A percentile compares a stretch with the other conserved stretches of the same genome.
These are phyloP conservation scores for Alligator mississippiensis DNA, from an alignment of 2,113 vertebrate species.

Conservation along the genomic window DNA sequence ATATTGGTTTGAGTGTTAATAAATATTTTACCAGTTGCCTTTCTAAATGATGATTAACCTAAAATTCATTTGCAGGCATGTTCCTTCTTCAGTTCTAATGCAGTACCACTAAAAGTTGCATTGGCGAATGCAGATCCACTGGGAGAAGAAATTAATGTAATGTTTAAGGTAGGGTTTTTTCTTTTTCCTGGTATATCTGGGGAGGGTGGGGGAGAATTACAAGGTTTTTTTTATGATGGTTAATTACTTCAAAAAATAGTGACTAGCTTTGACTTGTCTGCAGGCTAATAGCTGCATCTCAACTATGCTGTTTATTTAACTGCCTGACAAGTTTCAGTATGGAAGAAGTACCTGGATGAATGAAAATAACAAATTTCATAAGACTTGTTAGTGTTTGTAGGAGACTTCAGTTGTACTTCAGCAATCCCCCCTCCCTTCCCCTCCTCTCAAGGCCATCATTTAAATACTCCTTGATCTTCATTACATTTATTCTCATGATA, in stretches of 20 bases:
- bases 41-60: constrained; percentile 34
- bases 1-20: constrained; percentile 23
- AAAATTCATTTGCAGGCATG: constrained; percentile 85
- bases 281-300: not conserved
- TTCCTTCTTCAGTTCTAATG: constrained; percentile 99
- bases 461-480: not conserved
- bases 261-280: not conserved
- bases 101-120: constrained; percentile 92
- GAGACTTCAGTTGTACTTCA: not conserved
- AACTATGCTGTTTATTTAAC: not conserved
- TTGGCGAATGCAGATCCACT: constrained; percentile 93
- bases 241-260: not conserved
- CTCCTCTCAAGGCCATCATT: not conserved
- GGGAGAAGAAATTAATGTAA: constrained; percentile 97
- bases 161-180: constrained; percentile 92
- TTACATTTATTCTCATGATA: not conserved
- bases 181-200: not conserved
- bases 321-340: too few relatives aligned
- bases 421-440: too few relatives aligned
- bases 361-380: not conserved
- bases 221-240: not conserved
- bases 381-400: not conserved
- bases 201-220: not conserved
- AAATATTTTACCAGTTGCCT: not conserved
- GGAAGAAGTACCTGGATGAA: not conserved